Evolutionary conservation across 2,888 invertebrate species (phyloP).

Genomic region (Megastigmus dorsalis): DNA sequence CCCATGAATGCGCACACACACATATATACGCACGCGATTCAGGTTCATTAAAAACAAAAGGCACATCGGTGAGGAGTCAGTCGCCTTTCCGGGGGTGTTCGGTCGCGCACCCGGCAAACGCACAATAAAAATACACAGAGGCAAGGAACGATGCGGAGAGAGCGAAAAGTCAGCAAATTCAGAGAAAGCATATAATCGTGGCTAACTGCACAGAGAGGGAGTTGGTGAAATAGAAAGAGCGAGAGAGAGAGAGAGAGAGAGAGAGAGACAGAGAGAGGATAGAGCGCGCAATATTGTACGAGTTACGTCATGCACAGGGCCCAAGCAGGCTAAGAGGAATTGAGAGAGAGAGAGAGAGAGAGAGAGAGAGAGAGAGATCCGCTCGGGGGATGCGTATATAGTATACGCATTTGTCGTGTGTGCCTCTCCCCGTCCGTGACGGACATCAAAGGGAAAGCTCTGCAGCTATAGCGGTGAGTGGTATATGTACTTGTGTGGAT

Average conservation of each 20-base stretch:
- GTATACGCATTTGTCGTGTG: too few relatives aligned
- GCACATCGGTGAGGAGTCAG: constrained; percentile 4
- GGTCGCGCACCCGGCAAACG: constrained; percentile 24
- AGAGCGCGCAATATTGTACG: too few relatives aligned
- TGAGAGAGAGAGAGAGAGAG: background rate
- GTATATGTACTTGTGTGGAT: background rate
- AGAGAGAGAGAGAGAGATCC: constrained; percentile 4
- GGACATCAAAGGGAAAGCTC: constrained; percentile 37
- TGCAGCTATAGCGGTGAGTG: background rate
- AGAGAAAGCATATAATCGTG: too few relatives aligned
- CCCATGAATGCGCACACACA: too few relatives aligned
- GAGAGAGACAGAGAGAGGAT: background rate
- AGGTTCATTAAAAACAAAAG: constrained; percentile 50
- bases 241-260: background rate
- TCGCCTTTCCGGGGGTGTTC: background rate
- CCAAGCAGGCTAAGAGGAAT: too few relatives aligned
- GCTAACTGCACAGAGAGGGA: too few relatives aligned
- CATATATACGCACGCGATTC: too few relatives aligned
- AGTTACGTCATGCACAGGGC: too few relatives aligned
- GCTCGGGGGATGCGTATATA: background rate
- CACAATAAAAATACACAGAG: constrained; percentile 22
- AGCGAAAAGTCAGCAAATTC: too few relatives aligned
- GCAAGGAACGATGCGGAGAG: background rate
- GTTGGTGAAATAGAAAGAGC: too few relatives aligned
- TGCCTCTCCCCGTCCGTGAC: too few relatives aligned